A percentile compares a stretch with the other conserved stretches of the same genome.
These are phyloP conservation scores for Cephalopterus ornatus DNA, from an alignment of 2,113 vertebrate genomes.

Conservation along the genomic window DNA sequence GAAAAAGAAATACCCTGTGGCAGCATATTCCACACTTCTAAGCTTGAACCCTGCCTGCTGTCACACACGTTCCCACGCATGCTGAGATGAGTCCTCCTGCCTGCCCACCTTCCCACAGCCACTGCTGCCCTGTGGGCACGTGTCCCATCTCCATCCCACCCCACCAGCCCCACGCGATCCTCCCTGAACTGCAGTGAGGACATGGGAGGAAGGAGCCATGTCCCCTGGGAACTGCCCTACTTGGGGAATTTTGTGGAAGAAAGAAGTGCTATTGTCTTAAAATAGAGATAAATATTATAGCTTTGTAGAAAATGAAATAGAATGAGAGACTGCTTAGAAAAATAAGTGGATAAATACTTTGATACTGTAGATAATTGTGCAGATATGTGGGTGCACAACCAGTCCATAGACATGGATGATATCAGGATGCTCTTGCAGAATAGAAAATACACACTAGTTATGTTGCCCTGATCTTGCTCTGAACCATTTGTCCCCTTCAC, in stretches of 20 bases:
- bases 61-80: neutral
- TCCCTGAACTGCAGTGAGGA: neutral
- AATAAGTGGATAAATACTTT: slow-evolving; percentile 28
- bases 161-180: fast-evolving
- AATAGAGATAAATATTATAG: slow-evolving; percentile 36
- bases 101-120: neutral
- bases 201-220: neutral
- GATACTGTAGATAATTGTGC: neutral
- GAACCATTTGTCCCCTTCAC: neutral
- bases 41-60: slow-evolving; percentile 29
- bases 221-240: slow-evolving; percentile 37
- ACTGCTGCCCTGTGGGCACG: neutral
- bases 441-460: neutral
- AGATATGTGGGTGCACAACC: neutral
- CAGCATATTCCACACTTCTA: slow-evolving; percentile 50
- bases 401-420: neutral
- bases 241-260: neutral
- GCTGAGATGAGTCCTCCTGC: neutral
- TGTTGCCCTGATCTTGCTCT: neutral
- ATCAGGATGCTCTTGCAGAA: neutral
- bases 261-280: slow-evolving; percentile 11
- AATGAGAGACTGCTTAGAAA: neutral
- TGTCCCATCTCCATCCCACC: neutral
- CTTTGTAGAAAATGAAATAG: slow-evolving; percentile 1
- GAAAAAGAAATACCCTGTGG: slow-evolving; percentile 39